These are phyloP conservation scores for Calidris pygmaea DNA, from an alignment of 2,113 vertebrate genomes.

Conservation along the genomic window DNA sequence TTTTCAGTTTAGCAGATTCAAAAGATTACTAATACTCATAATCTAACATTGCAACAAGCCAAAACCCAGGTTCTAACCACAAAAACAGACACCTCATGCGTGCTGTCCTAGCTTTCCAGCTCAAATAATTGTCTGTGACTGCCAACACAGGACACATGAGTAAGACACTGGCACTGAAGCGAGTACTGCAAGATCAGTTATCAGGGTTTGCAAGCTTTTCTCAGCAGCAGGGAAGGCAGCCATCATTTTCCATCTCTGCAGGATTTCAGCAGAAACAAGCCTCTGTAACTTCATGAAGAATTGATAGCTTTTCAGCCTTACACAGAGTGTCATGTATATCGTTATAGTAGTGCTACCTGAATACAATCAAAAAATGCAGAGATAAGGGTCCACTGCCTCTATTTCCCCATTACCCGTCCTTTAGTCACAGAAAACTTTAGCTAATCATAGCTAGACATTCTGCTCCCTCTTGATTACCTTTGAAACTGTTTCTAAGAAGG, in stretches of 20 bases:
- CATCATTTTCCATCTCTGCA: background rate
- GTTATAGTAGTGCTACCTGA: background rate
- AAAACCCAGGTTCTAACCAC: conserved; percentile 31
- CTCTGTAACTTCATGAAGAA: background rate
- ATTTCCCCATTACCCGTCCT: background rate
- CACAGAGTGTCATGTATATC: background rate
- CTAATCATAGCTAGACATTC: background rate
- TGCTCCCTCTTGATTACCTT: background rate
- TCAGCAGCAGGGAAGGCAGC: conserved; percentile 5
- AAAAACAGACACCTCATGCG: conserved; percentile 33
- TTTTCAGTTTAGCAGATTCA: background rate
- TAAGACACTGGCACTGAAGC: conserved; percentile 16
- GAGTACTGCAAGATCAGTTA: conserved; percentile 13
- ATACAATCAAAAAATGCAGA: background rate
- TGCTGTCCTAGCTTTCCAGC: conserved; percentile 11
- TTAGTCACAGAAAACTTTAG: background rate
- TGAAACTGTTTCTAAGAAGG: background rate
- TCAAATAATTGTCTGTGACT: conserved; percentile 8
- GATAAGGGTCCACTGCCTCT: background rate
- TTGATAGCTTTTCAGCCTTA: background rate
- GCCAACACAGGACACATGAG: conserved; percentile 26
- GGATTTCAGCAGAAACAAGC: conserved; percentile 3
- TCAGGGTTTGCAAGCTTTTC: background rate
- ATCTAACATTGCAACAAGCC: background rate
- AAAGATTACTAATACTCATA: background rate